Conservation (phyloP, 1,140 invertebrate species). For the Zaprionus taronus region DNA sequence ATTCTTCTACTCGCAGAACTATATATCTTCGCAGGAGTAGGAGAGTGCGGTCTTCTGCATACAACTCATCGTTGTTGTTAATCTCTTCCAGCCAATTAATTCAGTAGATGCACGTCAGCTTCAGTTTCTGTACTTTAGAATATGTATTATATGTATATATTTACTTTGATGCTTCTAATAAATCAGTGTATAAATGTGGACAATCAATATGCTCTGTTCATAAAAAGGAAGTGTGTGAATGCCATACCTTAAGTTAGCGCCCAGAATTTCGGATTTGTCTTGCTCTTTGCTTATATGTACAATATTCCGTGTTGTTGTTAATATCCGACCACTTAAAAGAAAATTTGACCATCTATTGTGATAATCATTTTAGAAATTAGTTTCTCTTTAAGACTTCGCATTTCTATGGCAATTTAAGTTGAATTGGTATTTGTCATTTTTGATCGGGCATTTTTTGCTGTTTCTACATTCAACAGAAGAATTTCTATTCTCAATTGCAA, state of each 20-base stretch:
- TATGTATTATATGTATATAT: no score
- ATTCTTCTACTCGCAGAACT: background rate
- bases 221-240: no score
- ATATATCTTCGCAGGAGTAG: background rate
- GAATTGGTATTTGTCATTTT: background rate
- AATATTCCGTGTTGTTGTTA: background rate
- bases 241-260: no score
- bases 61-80: background rate
- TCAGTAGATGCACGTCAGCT: background rate
- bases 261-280: no score
- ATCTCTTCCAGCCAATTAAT: background rate
- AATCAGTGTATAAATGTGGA: background rate
- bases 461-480: background rate
- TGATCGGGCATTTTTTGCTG: background rate
- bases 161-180: background rate
- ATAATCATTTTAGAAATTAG: background rate
- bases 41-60: background rate
- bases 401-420: background rate
- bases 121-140: no score
- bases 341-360: background rate
- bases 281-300: no score
- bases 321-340: background rate
- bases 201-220: background rate
- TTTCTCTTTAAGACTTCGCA: background rate
- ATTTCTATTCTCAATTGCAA: background rate